Percentiles rank a stretch among this genome's conserved stretches.
phyloP scores from a whole-genome alignment of 2,797 vertebrate species.

The Sphenodon punctatus region DNA sequence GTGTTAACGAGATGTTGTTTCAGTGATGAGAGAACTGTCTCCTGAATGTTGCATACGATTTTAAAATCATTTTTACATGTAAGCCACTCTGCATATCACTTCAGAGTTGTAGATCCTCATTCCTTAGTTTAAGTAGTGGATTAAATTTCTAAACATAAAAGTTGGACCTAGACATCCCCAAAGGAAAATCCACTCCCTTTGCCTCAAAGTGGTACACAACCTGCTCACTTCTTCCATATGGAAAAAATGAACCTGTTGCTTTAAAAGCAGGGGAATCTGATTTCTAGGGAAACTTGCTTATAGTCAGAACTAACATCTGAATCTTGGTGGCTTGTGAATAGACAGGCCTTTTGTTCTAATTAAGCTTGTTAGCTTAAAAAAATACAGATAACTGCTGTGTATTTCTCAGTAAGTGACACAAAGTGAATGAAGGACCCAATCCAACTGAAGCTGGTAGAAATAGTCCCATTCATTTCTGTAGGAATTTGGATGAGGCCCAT shows the following conservation, averaged over 20 bases:
- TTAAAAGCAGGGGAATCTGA: background rate
- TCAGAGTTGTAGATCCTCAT: background rate
- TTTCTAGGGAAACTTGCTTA: background rate
- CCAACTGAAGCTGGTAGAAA: background rate
- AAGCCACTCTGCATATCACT: background rate
- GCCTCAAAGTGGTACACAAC: background rate
- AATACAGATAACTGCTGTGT: background rate
- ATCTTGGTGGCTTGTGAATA: background rate
- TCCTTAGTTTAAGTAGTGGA: background rate
- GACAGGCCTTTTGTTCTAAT: background rate
- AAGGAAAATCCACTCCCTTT: background rate
- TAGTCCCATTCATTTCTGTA: background rate
- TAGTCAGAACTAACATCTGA: background rate
- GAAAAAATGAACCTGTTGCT: background rate
- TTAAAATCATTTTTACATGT: background rate
- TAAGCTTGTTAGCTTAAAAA: background rate
- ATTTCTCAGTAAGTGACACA: background rate
- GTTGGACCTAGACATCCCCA: background rate
- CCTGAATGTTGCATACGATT: background rate
- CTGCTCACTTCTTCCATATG: background rate
- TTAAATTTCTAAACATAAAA: background rate
- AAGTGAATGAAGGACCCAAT: background rate
- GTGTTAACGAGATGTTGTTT: too few relatives aligned
- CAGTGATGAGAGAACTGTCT: conserved; percentile 1
- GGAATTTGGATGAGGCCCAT: background rate